Evolutionary conservation across 2,888 invertebrate genomes (phyloP).

Genomic region (Drosophila prostipennis): DNA sequence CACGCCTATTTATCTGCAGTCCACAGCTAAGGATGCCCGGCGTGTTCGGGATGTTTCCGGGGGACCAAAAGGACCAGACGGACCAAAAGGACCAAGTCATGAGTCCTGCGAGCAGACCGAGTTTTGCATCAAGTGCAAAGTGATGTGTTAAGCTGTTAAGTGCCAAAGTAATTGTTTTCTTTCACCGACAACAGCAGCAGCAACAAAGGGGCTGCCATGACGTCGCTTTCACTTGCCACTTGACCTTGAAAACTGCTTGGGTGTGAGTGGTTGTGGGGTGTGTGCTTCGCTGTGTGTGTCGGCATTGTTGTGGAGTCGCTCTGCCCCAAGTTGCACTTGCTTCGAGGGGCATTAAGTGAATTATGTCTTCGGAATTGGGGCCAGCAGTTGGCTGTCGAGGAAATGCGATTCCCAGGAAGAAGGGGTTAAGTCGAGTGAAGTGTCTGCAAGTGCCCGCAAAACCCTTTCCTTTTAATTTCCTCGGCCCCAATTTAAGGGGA

Average conservation of each 20-base stretch:
- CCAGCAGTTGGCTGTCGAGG: not conserved
- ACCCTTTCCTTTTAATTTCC: not conserved
- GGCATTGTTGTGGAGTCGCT: conserved; percentile 19
- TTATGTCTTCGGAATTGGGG: conserved; percentile 32
- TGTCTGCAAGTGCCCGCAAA: not conserved
- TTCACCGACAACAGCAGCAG: conserved; percentile 64
- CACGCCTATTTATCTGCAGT: conserved; percentile 51
- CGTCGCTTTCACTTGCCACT: conserved; percentile 72
- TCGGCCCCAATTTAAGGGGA: not conserved
- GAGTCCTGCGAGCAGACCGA: conserved; percentile 28
- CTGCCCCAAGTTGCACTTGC: conserved; percentile 29
- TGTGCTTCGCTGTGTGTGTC: conserved; percentile 1
- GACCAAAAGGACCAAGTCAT: conserved; percentile 15
- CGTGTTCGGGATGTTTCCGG: conserved; percentile 20
- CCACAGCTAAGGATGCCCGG: conserved; percentile 38
- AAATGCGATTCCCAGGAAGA: not conserved
- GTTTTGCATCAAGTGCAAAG: conserved; percentile 67
- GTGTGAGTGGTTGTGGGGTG: not conserved
- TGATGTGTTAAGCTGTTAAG: conserved; percentile 83
- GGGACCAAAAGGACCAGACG: not conserved
- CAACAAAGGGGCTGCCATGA: conserved; percentile 32
- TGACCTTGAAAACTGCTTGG: conserved; percentile 59
- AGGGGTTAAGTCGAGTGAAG: not conserved
- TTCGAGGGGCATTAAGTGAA: conserved; percentile 32
- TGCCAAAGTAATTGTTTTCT: conserved; percentile 83